Conservation (phyloP, 2,888 invertebrate genomes). For the Agrotis clavis region DNA sequence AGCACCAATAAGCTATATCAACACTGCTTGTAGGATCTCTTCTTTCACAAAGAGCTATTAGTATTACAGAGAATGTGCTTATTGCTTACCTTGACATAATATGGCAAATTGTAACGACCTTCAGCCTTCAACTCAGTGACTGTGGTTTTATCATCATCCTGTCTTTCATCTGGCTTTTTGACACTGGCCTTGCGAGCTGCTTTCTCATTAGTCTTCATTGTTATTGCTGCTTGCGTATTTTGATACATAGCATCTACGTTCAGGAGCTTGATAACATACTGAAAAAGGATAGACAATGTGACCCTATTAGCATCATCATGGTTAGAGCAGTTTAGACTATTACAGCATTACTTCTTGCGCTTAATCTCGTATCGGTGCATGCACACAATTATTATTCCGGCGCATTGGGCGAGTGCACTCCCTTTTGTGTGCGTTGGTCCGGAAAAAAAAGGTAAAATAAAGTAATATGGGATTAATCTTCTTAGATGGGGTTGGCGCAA, state of each 20-base stretch:
- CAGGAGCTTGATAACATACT: conserved; percentile 65
- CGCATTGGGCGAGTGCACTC: too few relatives aligned
- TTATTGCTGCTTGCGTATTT: conserved; percentile 38
- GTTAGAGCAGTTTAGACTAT: too few relatives aligned
- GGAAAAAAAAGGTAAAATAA: too few relatives aligned
- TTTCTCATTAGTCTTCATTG: conserved; percentile 29
- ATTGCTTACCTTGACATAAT: conserved; percentile 73
- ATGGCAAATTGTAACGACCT: conserved; percentile 55
- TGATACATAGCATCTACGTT: conserved; percentile 57
- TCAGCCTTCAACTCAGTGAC: not conserved
- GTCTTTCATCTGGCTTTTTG: not conserved
- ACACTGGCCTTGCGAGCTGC: not conserved
- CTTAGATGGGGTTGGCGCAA: too few relatives aligned
- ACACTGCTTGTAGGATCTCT: too few relatives aligned
- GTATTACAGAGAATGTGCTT: not conserved
- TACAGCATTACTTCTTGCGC: too few relatives aligned
- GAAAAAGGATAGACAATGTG: conserved; percentile 28
- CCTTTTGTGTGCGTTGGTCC: too few relatives aligned
- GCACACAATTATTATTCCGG: too few relatives aligned
- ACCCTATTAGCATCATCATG: not conserved
- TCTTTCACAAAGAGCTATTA: not conserved
- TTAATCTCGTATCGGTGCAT: too few relatives aligned
- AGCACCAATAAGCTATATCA: too few relatives aligned
- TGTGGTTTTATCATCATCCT: not conserved
- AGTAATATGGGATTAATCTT: too few relatives aligned